Percentiles rank a stretch among this genome's conserved stretches.
Evolutionary conservation across 2,113 vertebrate genomes (phyloP).

Genomic region (Hyperoodon ampullatus): DNA sequence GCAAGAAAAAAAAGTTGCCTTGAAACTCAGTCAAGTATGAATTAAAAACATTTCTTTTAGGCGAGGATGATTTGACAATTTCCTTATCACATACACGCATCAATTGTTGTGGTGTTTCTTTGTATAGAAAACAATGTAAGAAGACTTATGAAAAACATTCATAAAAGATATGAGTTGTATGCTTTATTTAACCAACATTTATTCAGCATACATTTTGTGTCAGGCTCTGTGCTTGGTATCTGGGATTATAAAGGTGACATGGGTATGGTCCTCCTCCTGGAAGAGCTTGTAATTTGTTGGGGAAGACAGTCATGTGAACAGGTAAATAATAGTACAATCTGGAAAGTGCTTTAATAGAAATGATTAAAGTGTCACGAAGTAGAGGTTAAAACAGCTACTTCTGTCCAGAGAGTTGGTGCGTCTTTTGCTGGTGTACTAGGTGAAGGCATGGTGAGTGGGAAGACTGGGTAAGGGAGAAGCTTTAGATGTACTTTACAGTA

Average conservation of each 20-base stretch:
- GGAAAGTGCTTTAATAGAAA: neutral
- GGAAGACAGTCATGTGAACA: neutral
- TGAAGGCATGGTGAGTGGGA: neutral
- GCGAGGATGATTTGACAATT: neutral
- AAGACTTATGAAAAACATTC: neutral
- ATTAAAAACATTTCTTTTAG: neutral
- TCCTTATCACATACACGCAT: neutral
- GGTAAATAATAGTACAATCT: neutral
- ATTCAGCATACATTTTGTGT: neutral
- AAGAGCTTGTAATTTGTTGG: neutral
- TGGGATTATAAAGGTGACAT: neutral
- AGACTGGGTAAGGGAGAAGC: neutral
- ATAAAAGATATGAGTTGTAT: neutral
- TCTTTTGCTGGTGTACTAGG: neutral
- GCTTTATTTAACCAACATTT: neutral
- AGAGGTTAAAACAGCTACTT: neutral
- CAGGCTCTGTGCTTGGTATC: neutral
- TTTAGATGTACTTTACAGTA: neutral
- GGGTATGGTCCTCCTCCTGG: neutral
- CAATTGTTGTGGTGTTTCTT: slow-evolving; percentile 10
- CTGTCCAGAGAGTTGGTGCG: neutral
- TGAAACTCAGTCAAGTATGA: neutral
- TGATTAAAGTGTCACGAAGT: neutral
- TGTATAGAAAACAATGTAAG: neutral
- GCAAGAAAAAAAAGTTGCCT: neutral